Evolutionary conservation across 2,888 invertebrate genomes (phyloP), one percentile per base, ranked within the genome.

Genomic region (Ophion obscuratus): DNA sequence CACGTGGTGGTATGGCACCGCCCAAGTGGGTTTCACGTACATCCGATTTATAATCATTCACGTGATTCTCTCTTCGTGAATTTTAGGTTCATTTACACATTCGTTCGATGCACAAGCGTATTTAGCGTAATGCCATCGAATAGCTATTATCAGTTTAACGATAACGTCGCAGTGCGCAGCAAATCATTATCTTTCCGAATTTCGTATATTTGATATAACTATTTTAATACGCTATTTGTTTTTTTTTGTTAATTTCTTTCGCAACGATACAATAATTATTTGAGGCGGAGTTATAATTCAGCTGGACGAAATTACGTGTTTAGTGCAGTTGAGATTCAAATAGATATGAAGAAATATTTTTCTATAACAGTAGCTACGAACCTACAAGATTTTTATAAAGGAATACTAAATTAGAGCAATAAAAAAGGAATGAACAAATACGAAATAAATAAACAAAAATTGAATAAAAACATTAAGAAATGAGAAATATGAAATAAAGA

Each of bases 1-100:
- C 87, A 86, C 87, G 88, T 83, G 87, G n/a, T n/a, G n/a, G n/a
- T n/a, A n/a, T n/a, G n/a, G n/a, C n/a, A n/a, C n/a, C 74, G 74
- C 83, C 79, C 79, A 80, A 76, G 64, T 36, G 53, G 67, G 78
- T 86, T 84, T 84, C 81, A 79, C 81, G 74, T 77, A 77, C 66
- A 66, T 73, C 57, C 73, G 75, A 71, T 75, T 77, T 70, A 75
- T 84, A 81, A 79, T 81, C 78, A 81, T 86, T 81, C 75, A 78
- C 78, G 67, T 61, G 81, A 84, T 79, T 84, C 70, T 78, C 70
- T 75, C 20, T 81, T 86, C 78, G 81, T 83, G 68, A 83, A 83
- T 83, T 71, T 81, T 20, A 79, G 73, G 71, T 77, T 74, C 40
- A 64, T 77, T 83, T 73, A 17, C 78, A 78, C 75, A 27, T 66